These are phyloP conservation scores for Gavia stellata DNA, from an alignment of 2,113 vertebrate species.

Conservation along the genomic window DNA sequence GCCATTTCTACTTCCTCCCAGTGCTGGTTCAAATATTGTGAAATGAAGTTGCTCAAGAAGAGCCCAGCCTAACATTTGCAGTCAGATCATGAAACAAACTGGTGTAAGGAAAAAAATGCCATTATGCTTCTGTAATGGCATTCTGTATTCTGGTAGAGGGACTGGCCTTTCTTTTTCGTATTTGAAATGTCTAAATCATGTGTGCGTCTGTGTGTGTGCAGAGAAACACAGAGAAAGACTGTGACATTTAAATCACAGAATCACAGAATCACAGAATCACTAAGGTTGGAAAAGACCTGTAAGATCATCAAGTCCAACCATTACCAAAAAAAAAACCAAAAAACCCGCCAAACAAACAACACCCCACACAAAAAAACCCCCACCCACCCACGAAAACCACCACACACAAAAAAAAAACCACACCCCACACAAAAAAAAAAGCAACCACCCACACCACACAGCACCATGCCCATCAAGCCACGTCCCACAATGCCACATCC, in stretches of 20 bases:
- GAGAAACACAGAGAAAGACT: not conserved
- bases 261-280: no score
- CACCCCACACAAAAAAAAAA: no score
- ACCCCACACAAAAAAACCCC: no score
- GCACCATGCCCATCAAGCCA: no score
- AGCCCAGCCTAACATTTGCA: not conserved
- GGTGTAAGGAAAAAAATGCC: not conserved
- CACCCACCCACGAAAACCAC: no score
- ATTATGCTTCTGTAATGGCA: not conserved
- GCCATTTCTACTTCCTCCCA: not conserved
- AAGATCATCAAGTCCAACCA: no score
- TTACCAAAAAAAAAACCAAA: no score
- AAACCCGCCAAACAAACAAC: no score
- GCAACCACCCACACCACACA: no score
- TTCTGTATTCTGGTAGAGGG: not conserved
- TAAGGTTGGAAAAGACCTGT: no score
- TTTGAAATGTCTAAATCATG: not conserved
- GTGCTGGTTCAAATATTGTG: not conserved
- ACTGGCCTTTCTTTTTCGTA: not conserved
- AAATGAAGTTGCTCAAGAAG: not conserved
- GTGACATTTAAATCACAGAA: not conserved
- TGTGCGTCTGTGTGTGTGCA: not conserved
- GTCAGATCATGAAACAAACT: not conserved
- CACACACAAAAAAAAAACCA: no score
- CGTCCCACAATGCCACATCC: no score